These are phyloP conservation scores for Cantharis flavilabris DNA, from an alignment of 2,888 invertebrate genomes.

Conservation along the genomic window DNA sequence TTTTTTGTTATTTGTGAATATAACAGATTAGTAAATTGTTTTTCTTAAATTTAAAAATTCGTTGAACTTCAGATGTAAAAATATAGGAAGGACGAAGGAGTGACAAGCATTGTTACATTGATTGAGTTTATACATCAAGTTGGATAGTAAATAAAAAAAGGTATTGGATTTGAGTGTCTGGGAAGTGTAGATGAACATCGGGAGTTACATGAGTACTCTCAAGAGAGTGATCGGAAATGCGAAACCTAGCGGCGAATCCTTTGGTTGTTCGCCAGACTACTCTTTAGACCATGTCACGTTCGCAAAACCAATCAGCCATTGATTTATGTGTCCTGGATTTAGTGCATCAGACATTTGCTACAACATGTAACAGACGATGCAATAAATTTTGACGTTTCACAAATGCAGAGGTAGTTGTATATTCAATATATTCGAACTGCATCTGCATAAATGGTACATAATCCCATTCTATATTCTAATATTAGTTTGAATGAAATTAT, in stretches of 20 bases:
- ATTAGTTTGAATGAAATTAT: background rate
- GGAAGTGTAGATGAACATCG: conserved; percentile 28
- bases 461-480: background rate
- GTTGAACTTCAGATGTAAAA: background rate
- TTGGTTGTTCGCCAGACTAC: conserved; percentile 37
- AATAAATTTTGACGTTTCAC: background rate
- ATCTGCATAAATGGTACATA: background rate
- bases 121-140: conserved; percentile 12
- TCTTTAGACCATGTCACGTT: conserved; percentile 43
- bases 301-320: conserved; percentile 40
- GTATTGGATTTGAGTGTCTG: conserved; percentile 26
- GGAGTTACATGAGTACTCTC: conserved; percentile 36
- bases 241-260: conserved; percentile 34
- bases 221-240: conserved; percentile 34
- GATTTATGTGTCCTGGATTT: conserved; percentile 40
- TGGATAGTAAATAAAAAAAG: conserved; percentile 27
- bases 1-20: background rate
- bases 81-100: background rate
- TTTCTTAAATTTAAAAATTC: background rate
- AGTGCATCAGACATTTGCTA: conserved; percentile 26
- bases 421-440: background rate
- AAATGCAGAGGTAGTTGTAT: background rate
- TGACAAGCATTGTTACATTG: conserved; percentile 1
- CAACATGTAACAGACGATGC: conserved; percentile 7
- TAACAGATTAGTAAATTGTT: background rate